These are phyloP conservation scores for Hydractinia symbiolongicarpus DNA, from an alignment of 30 jellyfish, hydroid and myxozoan genomes.

Conservation along the genomic window DNA sequence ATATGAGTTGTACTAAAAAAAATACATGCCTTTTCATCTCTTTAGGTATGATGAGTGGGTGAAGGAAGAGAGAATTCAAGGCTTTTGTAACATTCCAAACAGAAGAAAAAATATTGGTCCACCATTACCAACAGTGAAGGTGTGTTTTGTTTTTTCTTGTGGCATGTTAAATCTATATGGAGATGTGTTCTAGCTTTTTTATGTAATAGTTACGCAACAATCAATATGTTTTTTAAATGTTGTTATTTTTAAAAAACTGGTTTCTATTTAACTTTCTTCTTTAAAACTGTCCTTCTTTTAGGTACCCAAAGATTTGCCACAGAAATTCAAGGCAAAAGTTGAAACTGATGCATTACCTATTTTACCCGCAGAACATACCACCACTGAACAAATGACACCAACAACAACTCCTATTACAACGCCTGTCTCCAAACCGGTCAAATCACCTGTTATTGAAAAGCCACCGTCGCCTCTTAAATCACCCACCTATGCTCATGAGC, in stretches of 20 bases:
- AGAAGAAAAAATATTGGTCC: conserved; percentile 30
- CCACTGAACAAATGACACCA: conserved; percentile 12
- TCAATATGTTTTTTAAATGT: not conserved
- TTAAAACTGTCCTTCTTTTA: not conserved
- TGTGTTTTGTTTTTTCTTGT: not conserved
- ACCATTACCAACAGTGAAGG: conserved; percentile 34
- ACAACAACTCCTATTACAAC: not conserved
- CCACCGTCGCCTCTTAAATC: conserved; percentile 22
- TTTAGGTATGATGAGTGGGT: conserved; percentile 89
- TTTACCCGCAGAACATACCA: not conserved
- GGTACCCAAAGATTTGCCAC: conserved; percentile 43
- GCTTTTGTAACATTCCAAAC: conserved; percentile 66
- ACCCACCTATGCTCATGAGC: not conserved
- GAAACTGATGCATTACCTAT: not conserved
- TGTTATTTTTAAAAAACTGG: not conserved
- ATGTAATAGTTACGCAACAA: not conserved
- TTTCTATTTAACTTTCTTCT: not conserved
- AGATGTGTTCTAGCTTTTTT: not conserved
- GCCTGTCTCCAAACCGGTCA: not conserved
- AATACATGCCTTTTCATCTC: too few species aligned
- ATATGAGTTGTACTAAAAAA: too few species aligned
- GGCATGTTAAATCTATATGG: not conserved
- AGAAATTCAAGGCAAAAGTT: conserved; percentile 2
- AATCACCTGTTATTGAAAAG: conserved; percentile 7
- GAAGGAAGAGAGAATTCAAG: conserved; percentile 76